Conservation (phyloP, 2,113 vertebrate genomes). For the Urocolius indicus region DNA sequence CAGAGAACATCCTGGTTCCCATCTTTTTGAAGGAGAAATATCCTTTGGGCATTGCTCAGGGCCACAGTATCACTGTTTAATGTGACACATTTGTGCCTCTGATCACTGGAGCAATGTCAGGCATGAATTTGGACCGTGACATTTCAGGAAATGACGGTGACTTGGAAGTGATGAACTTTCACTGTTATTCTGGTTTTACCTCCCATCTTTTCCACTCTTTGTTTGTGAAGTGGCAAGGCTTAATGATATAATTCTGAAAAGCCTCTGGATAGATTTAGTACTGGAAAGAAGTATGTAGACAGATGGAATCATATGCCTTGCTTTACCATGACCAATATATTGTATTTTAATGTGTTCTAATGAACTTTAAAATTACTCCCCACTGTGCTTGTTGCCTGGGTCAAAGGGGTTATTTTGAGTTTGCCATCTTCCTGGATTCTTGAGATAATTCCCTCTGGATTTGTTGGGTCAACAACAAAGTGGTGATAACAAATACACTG, state of each 20-base stretch:
- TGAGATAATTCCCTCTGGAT: conserved; percentile 28
- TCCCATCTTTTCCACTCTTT: conserved; percentile 12
- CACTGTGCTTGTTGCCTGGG: conserved; percentile 10
- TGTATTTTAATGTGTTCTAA: conserved; percentile 66
- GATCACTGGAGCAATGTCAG: neutral
- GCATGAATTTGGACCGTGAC: conserved; percentile 45
- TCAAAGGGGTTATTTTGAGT: conserved; percentile 54
- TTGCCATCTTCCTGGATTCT: neutral
- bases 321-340: conserved; percentile 28
- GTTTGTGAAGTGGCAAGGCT: conserved; percentile 13
- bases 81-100: neutral
- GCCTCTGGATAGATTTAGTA: conserved; percentile 51
- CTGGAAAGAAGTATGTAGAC: conserved; percentile 52
- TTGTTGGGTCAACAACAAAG: conserved; percentile 12
- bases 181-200: conserved; percentile 34
- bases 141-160: conserved; percentile 49
- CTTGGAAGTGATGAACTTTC: conserved; percentile 41
- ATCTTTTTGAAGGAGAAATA: neutral
- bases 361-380: conserved; percentile 53
- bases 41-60: neutral
- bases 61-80: neutral
- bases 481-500: neutral
- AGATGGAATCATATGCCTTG: conserved; percentile 34
- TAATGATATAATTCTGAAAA: conserved; percentile 56
- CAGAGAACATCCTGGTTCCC: neutral